Base-by-base conservation (phyloP, 2,888 invertebrate species). In the Drosophila austrosaltans region DNA sequence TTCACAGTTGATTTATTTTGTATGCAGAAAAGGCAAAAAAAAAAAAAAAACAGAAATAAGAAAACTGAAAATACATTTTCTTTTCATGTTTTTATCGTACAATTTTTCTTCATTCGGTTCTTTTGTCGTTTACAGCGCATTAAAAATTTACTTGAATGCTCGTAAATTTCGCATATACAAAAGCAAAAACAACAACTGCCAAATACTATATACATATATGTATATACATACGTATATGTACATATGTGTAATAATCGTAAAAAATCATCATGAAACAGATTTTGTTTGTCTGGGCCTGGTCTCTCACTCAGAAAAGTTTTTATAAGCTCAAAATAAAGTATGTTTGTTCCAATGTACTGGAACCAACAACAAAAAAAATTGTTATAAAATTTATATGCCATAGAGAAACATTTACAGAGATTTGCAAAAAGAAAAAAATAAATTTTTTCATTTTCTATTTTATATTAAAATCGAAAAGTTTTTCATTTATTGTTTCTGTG, bases 1-100 rank as follows among this genome's bases (percentile, higher is more conserved):
- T 87, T 72, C 82, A 72, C 81, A 80, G 74, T 75, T 87, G 88
- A 89, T 85, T 89, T 89, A 82, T 77, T 76, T 72, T 70, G 42
- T 66, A 42, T 57, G 59, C 53, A 32, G 62, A 25, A 16, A 25
- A 57, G 28, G 30, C 25, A 59, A 64, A 63, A 64, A 69, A 63
- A 30, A 53, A 53, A 36, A 42, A 42, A 61, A 61, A 16, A 16
- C 16, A 16, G 16, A 16, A 16, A 74, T 76, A 58, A 57, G 22
- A 57, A 57, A 39, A 48, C 48, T 10, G 48, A 71, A 81, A 76
- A 77, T 78, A 66, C 39, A 57, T 57, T 83, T 78, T 70, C 75
- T 79, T 83, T 83, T 83, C 77, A 83, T 76, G 81, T 53, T 81
- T 81, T 81, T 83, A 81, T 81, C 69, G 79, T 79, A 79, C 76